Percentiles rank a stretch among this genome's conserved stretches.
phyloP scores from a whole-genome alignment of 2,797 vertebrate genomes.

The Crossoptilon crossoptilon region DNA sequence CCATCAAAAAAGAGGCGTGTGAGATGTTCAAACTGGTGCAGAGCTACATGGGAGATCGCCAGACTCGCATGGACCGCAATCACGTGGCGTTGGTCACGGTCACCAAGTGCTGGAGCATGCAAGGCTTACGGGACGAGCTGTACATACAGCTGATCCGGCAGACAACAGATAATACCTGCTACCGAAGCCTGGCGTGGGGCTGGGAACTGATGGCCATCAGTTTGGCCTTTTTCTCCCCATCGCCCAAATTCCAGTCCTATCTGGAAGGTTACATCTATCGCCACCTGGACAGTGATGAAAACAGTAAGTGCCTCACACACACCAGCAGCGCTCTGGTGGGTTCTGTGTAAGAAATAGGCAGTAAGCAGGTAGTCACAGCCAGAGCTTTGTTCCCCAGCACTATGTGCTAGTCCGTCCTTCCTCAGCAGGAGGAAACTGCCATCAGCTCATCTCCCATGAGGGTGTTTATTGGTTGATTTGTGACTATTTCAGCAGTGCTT shows the following conservation, averaged over 20 bases:
- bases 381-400: neutral
- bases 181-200: slow-evolving; percentile 86
- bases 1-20: slow-evolving; percentile 90
- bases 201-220: slow-evolving; percentile 95
- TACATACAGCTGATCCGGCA: slow-evolving; percentile 92
- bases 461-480: neutral
- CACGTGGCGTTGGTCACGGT: slow-evolving; percentile 86
- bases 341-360: neutral
- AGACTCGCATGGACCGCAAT: slow-evolving; percentile 86
- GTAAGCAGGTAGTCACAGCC: neutral
- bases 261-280: slow-evolving; percentile 94
- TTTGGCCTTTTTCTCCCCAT: slow-evolving; percentile 92
- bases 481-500: neutral
- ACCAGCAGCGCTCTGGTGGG: neutral
- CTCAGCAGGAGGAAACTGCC: neutral
- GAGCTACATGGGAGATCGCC: slow-evolving; percentile 93
- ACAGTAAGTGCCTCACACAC: slow-evolving; percentile 84
- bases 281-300: slow-evolving; percentile 90
- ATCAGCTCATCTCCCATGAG: neutral
- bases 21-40: slow-evolving; percentile 94
- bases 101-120: slow-evolving; percentile 92
- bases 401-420: neutral
- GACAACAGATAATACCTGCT: slow-evolving; percentile 88
- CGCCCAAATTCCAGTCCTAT: slow-evolving; percentile 92
- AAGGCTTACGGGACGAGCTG: slow-evolving; percentile 90